Evolutionary conservation across 2,888 invertebrate species (phyloP).

Genomic region (Chloromyia formosa): DNA sequence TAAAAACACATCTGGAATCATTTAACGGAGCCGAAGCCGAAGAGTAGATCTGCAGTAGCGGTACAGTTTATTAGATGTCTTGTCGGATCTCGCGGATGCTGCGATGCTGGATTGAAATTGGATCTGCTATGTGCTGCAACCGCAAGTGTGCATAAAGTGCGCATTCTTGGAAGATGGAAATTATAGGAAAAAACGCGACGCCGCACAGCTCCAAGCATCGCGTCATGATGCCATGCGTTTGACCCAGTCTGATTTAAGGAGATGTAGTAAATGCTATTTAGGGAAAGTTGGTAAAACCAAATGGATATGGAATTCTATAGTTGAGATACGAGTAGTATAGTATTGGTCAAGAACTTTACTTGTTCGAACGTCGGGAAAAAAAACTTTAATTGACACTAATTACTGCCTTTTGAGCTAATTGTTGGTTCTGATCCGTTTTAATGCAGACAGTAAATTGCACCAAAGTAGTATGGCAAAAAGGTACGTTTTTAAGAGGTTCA

Average conservation of each 20-base stretch:
- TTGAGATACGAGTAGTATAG: too few relatives aligned
- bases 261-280: background rate
- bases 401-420: too few relatives aligned
- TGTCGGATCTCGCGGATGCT: background rate
- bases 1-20: slow-evolving; percentile 40
- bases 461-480: too few relatives aligned
- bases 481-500: too few relatives aligned
- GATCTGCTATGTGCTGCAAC: slow-evolving; percentile 7
- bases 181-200: slow-evolving; percentile 22
- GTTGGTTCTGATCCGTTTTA: too few relatives aligned
- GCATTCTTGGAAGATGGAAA: slow-evolving; percentile 11
- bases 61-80: slow-evolving; percentile 28
- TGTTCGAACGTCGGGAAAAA: too few relatives aligned
- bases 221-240: slow-evolving; percentile 21
- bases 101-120: slow-evolving; percentile 19
- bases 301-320: too few relatives aligned
- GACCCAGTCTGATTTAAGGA: slow-evolving; percentile 34
- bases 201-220: background rate
- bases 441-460: too few relatives aligned
- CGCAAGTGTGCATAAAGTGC: slow-evolving; percentile 28
- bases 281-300: background rate
- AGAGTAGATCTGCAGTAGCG: slow-evolving; percentile 21
- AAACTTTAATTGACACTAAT: too few relatives aligned
- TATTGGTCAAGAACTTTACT: too few relatives aligned
- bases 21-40: slow-evolving; percentile 14